Evolutionary conservation across 2,797 vertebrate species (phyloP).

Genomic region (Lacerta viridis): DNA sequence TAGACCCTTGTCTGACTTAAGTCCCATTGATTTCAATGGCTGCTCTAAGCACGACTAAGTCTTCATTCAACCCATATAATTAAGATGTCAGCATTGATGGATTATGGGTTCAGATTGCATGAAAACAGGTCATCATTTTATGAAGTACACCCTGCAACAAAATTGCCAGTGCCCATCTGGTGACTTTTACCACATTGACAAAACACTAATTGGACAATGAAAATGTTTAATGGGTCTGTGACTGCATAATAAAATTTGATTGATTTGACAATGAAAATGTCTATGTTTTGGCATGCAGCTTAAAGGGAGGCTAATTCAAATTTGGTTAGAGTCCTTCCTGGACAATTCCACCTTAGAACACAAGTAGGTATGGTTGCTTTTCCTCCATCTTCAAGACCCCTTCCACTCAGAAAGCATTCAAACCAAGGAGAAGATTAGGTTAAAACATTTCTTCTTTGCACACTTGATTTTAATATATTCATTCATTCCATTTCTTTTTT

Average conservation of each 20-base stretch:
- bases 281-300: neutral
- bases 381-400: neutral
- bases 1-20: too few species aligned
- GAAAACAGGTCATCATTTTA: conserved; percentile 20
- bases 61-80: neutral
- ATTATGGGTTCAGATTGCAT: conserved; percentile 57
- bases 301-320: conserved; percentile 8
- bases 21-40: too few species aligned
- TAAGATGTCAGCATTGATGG: conserved; percentile 46
- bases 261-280: neutral
- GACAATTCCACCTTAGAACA: too few species aligned
- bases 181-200: conserved; percentile 8
- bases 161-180: neutral
- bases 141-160: conserved; percentile 7
- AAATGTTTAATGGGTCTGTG: too few species aligned
- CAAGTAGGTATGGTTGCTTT: neutral
- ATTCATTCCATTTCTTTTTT: neutral
- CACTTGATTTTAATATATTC: neutral
- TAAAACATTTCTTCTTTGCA: neutral
- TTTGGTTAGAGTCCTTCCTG: neutral
- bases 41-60: too few species aligned
- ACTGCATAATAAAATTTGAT: too few species aligned
- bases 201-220: neutral
- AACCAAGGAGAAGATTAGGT: neutral
- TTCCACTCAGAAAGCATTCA: neutral